Percentiles rank a stretch among this genome's conserved stretches.
These are phyloP conservation scores for Lydus trimaculatus DNA, from an alignment of 2,888 invertebrate genomes.

Conservation along the genomic window DNA sequence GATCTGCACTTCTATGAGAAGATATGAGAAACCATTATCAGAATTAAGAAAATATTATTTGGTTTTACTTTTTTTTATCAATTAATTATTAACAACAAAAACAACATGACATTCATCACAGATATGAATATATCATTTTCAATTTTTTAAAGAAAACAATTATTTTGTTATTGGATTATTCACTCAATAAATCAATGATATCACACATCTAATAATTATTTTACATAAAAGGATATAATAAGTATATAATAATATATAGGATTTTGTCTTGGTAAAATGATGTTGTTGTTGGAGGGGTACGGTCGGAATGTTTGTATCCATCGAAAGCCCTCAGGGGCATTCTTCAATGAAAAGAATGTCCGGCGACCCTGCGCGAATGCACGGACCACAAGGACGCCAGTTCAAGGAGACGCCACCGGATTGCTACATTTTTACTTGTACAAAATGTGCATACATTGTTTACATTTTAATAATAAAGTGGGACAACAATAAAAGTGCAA, in stretches of 20 bases:
- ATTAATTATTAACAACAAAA: no score
- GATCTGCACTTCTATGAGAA: no score
- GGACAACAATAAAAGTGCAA: no score
- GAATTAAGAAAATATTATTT: no score
- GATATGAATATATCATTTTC: no score
- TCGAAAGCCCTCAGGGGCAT: constrained; percentile 54
- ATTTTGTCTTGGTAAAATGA: constrained; percentile 6
- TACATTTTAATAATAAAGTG: no score
- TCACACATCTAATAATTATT: background rate
- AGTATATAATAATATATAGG: constrained; percentile 17
- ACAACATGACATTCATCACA: no score
- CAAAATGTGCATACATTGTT: background rate
- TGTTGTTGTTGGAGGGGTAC: constrained; percentile 38
- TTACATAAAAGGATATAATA: constrained; percentile 6
- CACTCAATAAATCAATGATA: background rate
- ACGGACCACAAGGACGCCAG: constrained; percentile 53
- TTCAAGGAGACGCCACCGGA: constrained; percentile 49
- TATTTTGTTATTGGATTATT: no score
- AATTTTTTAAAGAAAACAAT: no score
- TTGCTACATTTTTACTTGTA: constrained; percentile 26
- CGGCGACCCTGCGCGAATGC: constrained; percentile 53
- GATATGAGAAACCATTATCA: no score
- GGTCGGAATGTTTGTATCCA: constrained; percentile 56
- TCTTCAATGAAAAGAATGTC: constrained; percentile 54
- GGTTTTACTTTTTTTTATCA: no score